Base-by-base conservation (phyloP, 2,888 invertebrate species). In the Ophion ellenae region DNA sequence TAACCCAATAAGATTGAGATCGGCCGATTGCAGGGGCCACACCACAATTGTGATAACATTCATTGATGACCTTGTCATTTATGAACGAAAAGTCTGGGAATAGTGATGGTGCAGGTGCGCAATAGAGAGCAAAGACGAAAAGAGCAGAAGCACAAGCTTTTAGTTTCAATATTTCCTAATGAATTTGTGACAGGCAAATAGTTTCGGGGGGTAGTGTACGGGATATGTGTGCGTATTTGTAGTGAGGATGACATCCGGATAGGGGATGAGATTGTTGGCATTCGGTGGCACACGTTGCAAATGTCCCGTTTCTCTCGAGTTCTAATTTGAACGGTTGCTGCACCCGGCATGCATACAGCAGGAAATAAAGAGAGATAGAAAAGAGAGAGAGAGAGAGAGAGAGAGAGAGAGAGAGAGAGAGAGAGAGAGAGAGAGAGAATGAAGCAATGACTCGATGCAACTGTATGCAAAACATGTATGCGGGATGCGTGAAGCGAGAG, bases 241-340 rank as follows among this genome's bases (percentile, higher is more conserved):
- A 57, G 57, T 20, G 77, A 24, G 67, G 47, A 47, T 47, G 71
- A 59, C 36, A 67, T 66, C 24, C 14, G 74, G 14, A 63, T 40
- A 20, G 36, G 9, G 66, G 20, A 6, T 32, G 28, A 20, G 69
- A 66, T 57, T 9, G 45, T 53, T 61, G 53, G 63, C 47, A 57
- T 53, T 73, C 53, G 36, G 53, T 59, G 24, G 80, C 80, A 76
- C 82, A 76, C 85, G 76, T 80, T 66, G 82, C 75, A 45, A 80
- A 71, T 63, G 82, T 61, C 85, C 67, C 85, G 71, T 80, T 82
- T 66, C 85, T 76, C 76, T 80, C 82, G 63, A 76, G 76, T 80
- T 79, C 82, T 80, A 85, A 85, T 80, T 82, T 76, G 28, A 85
- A 85, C 82, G 76, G 66, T 61, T 80, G 74, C 64, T 69, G 78